Percentiles rank a stretch among this genome's conserved stretches.
Conservation (phyloP, 1,140 invertebrate species). For the Philopotamus ludificatus region DNA sequence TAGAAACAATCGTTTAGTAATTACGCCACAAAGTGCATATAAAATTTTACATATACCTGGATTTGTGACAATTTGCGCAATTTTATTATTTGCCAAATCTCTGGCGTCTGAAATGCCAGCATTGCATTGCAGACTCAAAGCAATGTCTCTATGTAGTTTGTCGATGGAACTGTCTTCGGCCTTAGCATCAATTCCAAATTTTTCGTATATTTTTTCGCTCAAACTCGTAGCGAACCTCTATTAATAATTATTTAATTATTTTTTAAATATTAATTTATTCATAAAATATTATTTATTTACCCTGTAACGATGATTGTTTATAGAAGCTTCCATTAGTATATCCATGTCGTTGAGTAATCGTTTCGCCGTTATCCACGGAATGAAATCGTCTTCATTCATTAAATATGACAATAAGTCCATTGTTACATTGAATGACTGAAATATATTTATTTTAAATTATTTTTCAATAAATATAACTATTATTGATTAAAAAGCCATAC, state of each 20-base stretch:
- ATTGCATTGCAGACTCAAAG: constrained; percentile 69
- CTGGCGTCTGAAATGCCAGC: constrained; percentile 58
- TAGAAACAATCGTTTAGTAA: constrained; percentile 59
- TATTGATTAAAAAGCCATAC: constrained; percentile 40
- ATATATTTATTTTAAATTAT: constrained; percentile 27
- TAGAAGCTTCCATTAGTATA: constrained; percentile 44
- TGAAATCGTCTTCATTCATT: constrained; percentile 58
- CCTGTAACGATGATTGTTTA: constrained; percentile 4
- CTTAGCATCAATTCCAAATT: constrained; percentile 61
- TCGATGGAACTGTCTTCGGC: constrained; percentile 61
- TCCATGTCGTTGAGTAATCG: constrained; percentile 48
- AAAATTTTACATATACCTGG: background rate
- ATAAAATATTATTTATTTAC: background rate
- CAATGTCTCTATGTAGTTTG: constrained; percentile 66
- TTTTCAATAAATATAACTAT: background rate
- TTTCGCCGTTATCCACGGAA: constrained; percentile 61
- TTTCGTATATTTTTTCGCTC: constrained; percentile 61
- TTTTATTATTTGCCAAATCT: background rate
- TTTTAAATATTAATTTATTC: background rate
- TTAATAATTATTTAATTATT: background rate
- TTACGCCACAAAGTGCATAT: background rate
- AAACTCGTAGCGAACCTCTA: constrained; percentile 42
- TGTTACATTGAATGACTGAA: constrained; percentile 47
- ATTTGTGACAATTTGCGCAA: background rate
- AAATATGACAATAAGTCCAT: constrained; percentile 59